These are phyloP conservation scores for Syngnathus floridae DNA, from an alignment of 2,113 vertebrate genomes.

Conservation along the genomic window DNA sequence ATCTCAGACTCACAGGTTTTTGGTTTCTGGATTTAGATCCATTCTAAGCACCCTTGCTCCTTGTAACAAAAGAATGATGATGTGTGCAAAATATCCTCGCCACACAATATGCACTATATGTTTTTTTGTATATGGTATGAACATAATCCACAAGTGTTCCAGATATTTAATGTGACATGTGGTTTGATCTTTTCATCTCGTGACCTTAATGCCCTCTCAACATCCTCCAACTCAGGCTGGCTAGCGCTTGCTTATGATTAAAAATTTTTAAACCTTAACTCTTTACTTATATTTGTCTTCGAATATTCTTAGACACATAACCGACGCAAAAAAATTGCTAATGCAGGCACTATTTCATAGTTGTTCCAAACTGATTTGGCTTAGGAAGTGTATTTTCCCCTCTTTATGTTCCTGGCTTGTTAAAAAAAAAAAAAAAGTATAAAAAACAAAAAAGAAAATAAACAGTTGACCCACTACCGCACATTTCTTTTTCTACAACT, in stretches of 20 bases:
- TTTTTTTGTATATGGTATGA: constrained; percentile 19
- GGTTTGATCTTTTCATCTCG: constrained; percentile 8
- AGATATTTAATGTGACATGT: constrained; percentile 29
- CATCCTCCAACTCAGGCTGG: not conserved
- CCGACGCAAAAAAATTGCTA: constrained; percentile 6
- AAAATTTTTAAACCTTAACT: not conserved
- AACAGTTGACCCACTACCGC: constrained; percentile 45
- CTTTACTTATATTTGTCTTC: not conserved
- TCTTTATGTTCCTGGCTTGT: constrained; percentile 29
- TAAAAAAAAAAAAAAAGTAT: constrained; percentile 41
- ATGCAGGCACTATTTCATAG: constrained; percentile 18
- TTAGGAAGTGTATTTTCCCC: constrained; percentile 21
- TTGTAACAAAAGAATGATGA: constrained; percentile 59
- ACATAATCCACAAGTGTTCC: constrained; percentile 14
- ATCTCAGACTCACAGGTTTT: too few relatives aligned
- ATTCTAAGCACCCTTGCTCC: constrained; percentile 26
- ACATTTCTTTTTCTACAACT: constrained; percentile 48
- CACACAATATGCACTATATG: not conserved
- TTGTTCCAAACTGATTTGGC: constrained; percentile 29
- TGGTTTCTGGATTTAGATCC: constrained; percentile 53
- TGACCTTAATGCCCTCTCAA: constrained; percentile 17
- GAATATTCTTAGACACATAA: not conserved
- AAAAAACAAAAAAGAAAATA: constrained; percentile 6
- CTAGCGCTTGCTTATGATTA: too few relatives aligned
- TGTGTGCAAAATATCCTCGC: not conserved